These are phyloP conservation scores for Laterallus jamaicensis DNA, from an alignment of 2,113 vertebrate species.

Conservation along the genomic window DNA sequence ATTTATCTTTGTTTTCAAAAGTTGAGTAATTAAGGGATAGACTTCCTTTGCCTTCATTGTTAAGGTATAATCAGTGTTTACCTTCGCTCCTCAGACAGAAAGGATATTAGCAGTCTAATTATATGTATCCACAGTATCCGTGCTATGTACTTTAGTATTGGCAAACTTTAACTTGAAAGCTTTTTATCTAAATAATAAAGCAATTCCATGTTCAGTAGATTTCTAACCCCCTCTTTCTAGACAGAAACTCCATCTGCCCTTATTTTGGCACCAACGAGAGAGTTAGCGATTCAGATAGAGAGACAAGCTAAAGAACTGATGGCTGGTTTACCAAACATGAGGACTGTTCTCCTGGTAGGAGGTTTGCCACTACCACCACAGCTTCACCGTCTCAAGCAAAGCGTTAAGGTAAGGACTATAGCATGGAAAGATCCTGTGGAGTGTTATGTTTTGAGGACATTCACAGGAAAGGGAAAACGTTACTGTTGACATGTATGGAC, in stretches of 20 bases:
- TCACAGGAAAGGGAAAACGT: background rate
- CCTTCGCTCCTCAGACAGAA: background rate
- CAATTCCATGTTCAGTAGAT: background rate
- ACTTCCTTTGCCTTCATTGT: background rate
- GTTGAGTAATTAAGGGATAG: background rate
- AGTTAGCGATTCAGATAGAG: slow-evolving; percentile 96
- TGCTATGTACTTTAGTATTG: background rate
- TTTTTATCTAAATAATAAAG: background rate
- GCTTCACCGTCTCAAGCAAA: slow-evolving; percentile 88
- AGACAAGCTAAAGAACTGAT: slow-evolving; percentile 90
- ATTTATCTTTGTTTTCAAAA: background rate
- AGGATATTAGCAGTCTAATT: background rate
- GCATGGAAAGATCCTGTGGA: background rate
- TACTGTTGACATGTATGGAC: rapidly evolving
- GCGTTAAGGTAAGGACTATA: slow-evolving; percentile 82
- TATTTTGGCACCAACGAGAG: slow-evolving; percentile 92
- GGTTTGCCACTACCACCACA: slow-evolving; percentile 92
- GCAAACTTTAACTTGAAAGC: background rate
- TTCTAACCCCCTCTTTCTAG: slow-evolving; percentile 17
- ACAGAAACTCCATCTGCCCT: slow-evolving; percentile 76
- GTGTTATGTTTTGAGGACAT: background rate
- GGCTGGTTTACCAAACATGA: slow-evolving; percentile 88
- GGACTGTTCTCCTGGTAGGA: slow-evolving; percentile 90
- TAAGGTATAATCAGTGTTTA: background rate
- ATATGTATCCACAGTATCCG: background rate